These are phyloP conservation scores for Hyaena hyaena DNA, from an alignment of 2,113 vertebrate species.

Conservation along the genomic window DNA sequence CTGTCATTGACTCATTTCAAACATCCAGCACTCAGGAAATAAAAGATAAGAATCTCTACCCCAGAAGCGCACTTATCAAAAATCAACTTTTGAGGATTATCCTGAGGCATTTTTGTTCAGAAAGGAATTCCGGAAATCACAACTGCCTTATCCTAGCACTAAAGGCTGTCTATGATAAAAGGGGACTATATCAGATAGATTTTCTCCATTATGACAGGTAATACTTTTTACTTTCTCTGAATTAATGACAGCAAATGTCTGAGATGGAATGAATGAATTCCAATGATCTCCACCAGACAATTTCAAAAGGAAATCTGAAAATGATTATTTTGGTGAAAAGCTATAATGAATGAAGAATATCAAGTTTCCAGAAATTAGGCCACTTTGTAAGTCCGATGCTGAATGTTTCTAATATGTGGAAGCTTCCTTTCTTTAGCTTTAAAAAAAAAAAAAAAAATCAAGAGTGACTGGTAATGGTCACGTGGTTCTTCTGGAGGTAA, in stretches of 20 bases:
- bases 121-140: background rate
- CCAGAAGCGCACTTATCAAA: constrained; percentile 34
- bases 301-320: constrained; percentile 56
- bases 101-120: constrained; percentile 23
- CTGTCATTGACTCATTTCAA: constrained; percentile 9
- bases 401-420: background rate
- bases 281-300: background rate
- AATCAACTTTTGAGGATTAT: constrained; percentile 21
- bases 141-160: background rate
- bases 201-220: background rate
- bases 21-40: background rate
- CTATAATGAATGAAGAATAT: constrained; percentile 35
- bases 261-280: background rate
- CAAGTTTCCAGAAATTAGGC: background rate
- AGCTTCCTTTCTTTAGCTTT: constrained; percentile 28
- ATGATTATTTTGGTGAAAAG: constrained; percentile 43
- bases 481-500: background rate
- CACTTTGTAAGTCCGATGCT: background rate
- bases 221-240: constrained; percentile 9
- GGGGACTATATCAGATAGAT: background rate
- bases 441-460: background rate
- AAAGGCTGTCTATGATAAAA: background rate
- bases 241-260: constrained; percentile 17
- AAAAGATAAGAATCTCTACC: background rate
- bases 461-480: constrained; percentile 7